These are phyloP conservation scores for Salvelinus fontinalis DNA, from an alignment of 2,113 vertebrate genomes.

Conservation along the genomic window DNA sequence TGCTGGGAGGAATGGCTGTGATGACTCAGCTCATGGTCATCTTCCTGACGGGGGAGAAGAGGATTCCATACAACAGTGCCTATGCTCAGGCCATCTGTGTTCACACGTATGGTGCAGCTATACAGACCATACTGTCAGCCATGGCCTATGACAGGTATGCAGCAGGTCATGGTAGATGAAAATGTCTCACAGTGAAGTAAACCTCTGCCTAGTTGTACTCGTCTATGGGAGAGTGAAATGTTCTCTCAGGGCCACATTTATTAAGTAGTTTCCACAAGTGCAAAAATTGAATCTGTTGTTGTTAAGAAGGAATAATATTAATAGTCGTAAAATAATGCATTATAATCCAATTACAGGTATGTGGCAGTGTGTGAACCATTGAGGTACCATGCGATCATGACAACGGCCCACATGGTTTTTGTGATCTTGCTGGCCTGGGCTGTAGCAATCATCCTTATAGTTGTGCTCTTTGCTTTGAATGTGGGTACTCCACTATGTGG, in stretches of 20 bases:
- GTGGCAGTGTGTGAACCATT: slow-evolving; percentile 59
- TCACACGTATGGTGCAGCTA: slow-evolving; percentile 42
- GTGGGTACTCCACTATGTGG: slow-evolving; percentile 47
- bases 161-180: not conserved
- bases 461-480: slow-evolving; percentile 52
- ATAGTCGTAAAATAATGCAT: not conserved
- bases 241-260: no score
- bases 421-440: slow-evolving; percentile 48
- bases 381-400: slow-evolving; percentile 63
- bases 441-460: slow-evolving; percentile 35
- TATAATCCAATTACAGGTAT: slow-evolving; percentile 40
- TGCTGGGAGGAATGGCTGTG: slow-evolving; percentile 51
- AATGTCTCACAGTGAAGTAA: not conserved
- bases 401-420: slow-evolving; percentile 38
- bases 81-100: slow-evolving; percentile 52
- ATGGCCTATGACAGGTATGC: slow-evolving; percentile 68
- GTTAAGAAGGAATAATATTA: not conserved
- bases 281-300: no score
- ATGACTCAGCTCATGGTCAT: slow-evolving; percentile 55
- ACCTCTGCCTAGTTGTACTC: not conserved
- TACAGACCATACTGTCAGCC: slow-evolving; percentile 45
- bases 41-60: slow-evolving; percentile 47
- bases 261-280: no score
- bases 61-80: slow-evolving; percentile 39
- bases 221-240: no score